Conservation (phyloP, 35 echinoderm and acorn worm genomes). For the Stichopus chloronotus region DNA sequence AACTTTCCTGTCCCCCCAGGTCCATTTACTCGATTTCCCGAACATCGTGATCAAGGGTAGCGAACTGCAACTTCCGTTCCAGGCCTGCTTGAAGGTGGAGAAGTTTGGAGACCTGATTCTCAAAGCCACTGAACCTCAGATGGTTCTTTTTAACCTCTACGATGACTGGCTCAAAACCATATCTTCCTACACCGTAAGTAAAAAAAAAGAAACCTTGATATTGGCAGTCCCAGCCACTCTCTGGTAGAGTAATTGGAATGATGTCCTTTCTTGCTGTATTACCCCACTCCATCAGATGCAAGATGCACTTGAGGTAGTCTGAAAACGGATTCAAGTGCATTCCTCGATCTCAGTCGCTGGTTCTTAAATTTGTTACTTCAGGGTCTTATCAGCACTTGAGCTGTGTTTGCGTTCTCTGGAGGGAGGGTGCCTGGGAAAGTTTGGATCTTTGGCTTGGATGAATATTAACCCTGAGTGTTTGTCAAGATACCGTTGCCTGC, state of each 20-base stretch:
- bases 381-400: background rate
- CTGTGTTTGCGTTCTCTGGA: background rate
- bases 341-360: background rate
- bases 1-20: slow-evolving; percentile 31
- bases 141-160: slow-evolving; percentile 98
- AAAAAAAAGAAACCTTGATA: background rate
- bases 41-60: slow-evolving; percentile 99
- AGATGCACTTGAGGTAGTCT: background rate
- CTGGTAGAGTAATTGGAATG: background rate
- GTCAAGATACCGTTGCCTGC: too few species aligned
- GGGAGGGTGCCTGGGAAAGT: background rate
- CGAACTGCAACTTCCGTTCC: slow-evolving; percentile 98
- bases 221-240: background rate
- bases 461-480: background rate
- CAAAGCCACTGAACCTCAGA: slow-evolving; percentile 97
- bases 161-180: slow-evolving; percentile 99
- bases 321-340: background rate
- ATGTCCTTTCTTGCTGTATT: background rate
- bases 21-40: slow-evolving; percentile 97
- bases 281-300: background rate
- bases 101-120: slow-evolving; percentile 99
- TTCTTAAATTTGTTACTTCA: background rate
- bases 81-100: slow-evolving; percentile 98
- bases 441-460: background rate
- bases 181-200: slow-evolving; percentile 96